Percentiles rank a stretch among this genome's conserved stretches.
Conservation (phyloP, 2,888 invertebrate genomes). For the Ypsolopha scabrella region DNA sequence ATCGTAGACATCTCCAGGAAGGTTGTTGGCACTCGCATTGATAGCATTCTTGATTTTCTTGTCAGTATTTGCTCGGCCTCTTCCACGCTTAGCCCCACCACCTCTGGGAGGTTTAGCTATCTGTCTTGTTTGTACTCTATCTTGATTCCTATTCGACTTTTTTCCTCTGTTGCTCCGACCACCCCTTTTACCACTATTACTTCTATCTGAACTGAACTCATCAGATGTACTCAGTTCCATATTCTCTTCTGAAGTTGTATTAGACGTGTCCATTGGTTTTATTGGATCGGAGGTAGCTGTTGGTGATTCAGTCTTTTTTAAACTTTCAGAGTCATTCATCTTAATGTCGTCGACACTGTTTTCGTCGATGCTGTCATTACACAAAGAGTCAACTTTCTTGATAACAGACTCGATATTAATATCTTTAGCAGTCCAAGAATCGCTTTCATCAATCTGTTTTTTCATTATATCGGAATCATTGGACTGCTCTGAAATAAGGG, state of each 20-base stretch:
- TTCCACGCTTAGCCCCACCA: conserved; percentile 48
- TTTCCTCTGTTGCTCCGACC: conserved; percentile 54
- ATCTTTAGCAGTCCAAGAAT: conserved; percentile 84
- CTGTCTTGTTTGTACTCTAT: conserved; percentile 58
- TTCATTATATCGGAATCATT: conserved; percentile 22
- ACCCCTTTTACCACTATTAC: conserved; percentile 37
- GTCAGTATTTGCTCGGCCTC: conserved; percentile 64
- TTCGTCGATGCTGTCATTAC: conserved; percentile 48
- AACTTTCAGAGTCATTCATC: conserved; percentile 9
- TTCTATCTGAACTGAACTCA: conserved; percentile 24
- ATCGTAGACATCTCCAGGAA: conserved; percentile 86
- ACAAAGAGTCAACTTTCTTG: conserved; percentile 80
- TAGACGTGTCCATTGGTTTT: neutral
- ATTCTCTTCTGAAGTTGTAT: conserved; percentile 11
- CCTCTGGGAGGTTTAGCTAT: conserved; percentile 52
- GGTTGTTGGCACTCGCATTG: conserved; percentile 67
- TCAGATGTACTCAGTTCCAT: conserved; percentile 16
- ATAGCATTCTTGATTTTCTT: conserved; percentile 57
- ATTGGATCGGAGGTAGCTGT: neutral
- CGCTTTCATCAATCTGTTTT: conserved; percentile 76
- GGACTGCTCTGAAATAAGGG: conserved; percentile 22
- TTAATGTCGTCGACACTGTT: conserved; percentile 20
- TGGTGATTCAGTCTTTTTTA: conserved; percentile 4
- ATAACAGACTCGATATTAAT: conserved; percentile 86
- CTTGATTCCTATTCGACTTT: conserved; percentile 41